Evolutionary conservation across 2,113 vertebrate genomes (phyloP), one percentile per base, ranked within the genome.

Genomic region (Podarcis raffonei): DNA sequence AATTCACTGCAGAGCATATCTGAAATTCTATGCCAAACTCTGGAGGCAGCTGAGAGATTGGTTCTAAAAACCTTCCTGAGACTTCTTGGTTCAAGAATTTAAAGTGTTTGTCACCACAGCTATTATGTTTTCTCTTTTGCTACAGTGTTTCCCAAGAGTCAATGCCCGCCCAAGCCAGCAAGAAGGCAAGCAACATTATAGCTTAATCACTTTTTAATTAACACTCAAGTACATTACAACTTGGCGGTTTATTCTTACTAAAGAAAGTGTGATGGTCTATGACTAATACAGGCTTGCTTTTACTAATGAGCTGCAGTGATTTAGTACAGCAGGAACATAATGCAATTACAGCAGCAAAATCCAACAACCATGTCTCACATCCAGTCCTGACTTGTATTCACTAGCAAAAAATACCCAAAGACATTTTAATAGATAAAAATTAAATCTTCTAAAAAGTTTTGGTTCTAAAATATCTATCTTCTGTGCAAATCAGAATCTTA

Each of bases 201-300:
- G 42, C 35, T 83, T 84, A 83, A 59, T 81, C 42, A 5, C 9
- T 53, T 90, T 89, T 83, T 81, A 83, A 92, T 78, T 81, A 79
- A 82, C 75, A 89, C 15, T 22, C 79, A 80, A 76, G 84, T 32
- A 65, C n/a, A 78, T 27, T 39, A 81, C 83, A 91, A 85, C 39
- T 74, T 57, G 12, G 77, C 7, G 15, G 37, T 39, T 81, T 85
- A 90, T 86, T 72, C 85, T 76, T 32, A 57, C 48, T 74, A 65
- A 65, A 12, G 65, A 65, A 77, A 76, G 72, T 74, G 72, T 80
- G 89, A 88, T 53, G 78, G 72, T 22, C 68, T 66, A 71, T 90
- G 83, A 88, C 83, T 90, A 85, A 90, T 90, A 72, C 62, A 77
- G 42, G 3, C 22, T 42, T 69, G 57, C 68, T 81, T 75, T 35